Percentiles rank a stretch among this genome's conserved stretches.
Evolutionary conservation across 2,888 invertebrate genomes (phyloP).

Genomic region (Rhagonycha lutea): DNA sequence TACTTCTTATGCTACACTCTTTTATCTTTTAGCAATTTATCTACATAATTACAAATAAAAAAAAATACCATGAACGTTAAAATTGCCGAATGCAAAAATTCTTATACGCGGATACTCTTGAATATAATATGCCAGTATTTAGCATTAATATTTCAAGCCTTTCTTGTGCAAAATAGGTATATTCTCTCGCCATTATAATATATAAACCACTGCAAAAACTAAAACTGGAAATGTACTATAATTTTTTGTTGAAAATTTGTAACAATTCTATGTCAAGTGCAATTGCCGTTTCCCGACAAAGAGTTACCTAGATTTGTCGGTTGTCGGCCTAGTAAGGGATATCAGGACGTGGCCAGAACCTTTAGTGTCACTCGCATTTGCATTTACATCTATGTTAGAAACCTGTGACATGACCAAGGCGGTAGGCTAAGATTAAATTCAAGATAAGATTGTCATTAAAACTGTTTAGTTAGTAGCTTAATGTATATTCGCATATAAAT

Average conservation of each 20-base stretch:
- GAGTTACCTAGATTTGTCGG: constrained; percentile 16
- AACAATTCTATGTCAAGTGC: constrained; percentile 17
- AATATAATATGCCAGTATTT: not conserved
- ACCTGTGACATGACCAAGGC: constrained; percentile 50
- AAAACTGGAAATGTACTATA: not conserved
- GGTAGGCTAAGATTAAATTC: constrained; percentile 48
- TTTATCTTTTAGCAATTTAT: no score
- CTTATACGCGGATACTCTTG: no score
- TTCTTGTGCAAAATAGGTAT: not conserved
- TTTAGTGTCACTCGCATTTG: constrained; percentile 41
- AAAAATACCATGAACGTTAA: no score
- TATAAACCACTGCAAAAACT: not conserved
- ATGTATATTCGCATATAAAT: constrained; percentile 13
- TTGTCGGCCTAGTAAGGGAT: constrained; percentile 17
- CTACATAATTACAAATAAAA: no score
- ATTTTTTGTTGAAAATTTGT: not conserved
- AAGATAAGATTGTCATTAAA: constrained; percentile 47
- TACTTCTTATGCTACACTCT: no score
- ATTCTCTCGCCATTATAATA: not conserved
- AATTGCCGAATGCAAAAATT: no score
- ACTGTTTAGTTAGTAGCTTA: constrained; percentile 43
- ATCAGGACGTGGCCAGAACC: constrained; percentile 22
- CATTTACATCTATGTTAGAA: constrained; percentile 51
- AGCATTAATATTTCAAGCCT: not conserved
- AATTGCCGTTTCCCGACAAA: constrained; percentile 8